A percentile compares a stretch with the other conserved stretches of the same genome.
These are phyloP conservation scores for Bugula neritina DNA, from an alignment of 2,888 invertebrate species.

Conservation along the genomic window DNA sequence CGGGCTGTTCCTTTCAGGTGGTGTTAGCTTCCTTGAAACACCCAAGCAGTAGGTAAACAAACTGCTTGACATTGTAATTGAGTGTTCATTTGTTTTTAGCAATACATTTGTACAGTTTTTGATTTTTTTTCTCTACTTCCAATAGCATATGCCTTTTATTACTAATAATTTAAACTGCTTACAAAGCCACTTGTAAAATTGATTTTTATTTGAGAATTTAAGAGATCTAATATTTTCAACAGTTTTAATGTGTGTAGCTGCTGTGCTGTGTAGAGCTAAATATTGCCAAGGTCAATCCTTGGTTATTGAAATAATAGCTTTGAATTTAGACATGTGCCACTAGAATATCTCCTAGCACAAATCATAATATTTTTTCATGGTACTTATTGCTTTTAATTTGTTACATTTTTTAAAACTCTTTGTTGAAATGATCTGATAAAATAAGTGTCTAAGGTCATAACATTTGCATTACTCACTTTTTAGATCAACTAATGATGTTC, in stretches of 20 bases:
- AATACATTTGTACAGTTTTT: too few species aligned
- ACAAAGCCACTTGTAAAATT: background rate
- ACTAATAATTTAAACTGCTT: background rate
- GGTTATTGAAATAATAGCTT: background rate
- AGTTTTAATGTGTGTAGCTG: too few species aligned
- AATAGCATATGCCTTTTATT: background rate
- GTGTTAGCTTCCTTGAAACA: slow-evolving; percentile 41
- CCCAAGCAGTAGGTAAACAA: too few species aligned
- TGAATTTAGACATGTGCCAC: background rate
- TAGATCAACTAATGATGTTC: background rate
- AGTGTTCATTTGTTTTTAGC: too few species aligned
- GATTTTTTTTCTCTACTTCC: background rate
- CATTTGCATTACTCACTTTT: background rate
- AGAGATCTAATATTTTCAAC: background rate
- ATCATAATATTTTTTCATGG: background rate
- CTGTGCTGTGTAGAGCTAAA: too few species aligned
- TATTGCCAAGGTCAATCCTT: too few species aligned
- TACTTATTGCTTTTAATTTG: background rate
- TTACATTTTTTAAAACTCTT: background rate
- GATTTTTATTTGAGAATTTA: background rate
- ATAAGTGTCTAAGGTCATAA: background rate
- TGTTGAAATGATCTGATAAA: background rate
- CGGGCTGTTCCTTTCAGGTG: slow-evolving; percentile 48
- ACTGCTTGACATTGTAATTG: too few species aligned
- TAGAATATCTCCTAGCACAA: background rate